Percentiles rank a stretch among this genome's conserved stretches.
Conservation (phyloP, 2,797 vertebrate species). For the Brachymystax lenok region DNA sequence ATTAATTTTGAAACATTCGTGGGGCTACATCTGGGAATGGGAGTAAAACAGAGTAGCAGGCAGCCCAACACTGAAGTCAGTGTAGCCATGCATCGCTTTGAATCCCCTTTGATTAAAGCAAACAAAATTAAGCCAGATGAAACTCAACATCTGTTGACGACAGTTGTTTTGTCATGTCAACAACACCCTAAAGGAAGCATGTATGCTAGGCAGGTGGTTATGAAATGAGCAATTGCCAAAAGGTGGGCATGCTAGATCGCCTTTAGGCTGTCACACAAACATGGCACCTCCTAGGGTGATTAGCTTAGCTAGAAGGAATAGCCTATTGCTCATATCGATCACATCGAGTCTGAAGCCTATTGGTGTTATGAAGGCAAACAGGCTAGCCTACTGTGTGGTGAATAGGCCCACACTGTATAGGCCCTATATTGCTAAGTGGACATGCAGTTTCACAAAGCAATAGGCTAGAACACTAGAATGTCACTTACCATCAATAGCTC, state of each 20-base stretch:
- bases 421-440: constrained; percentile 54
- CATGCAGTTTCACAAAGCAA: constrained; percentile 58
- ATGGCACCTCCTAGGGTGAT: neutral
- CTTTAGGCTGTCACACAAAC: neutral
- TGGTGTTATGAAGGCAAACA: neutral
- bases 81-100: neutral
- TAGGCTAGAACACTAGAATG: constrained; percentile 47
- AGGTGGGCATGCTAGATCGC: neutral
- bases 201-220: constrained; percentile 8
- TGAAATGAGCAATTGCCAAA: neutral
- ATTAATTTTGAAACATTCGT: neutral
- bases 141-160: neutral
- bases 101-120: neutral
- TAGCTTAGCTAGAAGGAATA: neutral
- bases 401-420: constrained; percentile 46
- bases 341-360: neutral
- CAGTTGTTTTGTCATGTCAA: neutral
- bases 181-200: neutral
- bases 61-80: neutral
- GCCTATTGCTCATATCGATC: neutral
- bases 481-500: constrained; percentile 73
- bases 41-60: neutral
- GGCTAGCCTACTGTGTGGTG: constrained; percentile 34
- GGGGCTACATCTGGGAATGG: neutral
- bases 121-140: neutral